These are phyloP conservation scores for Crotalus helleri DNA, from an alignment of 2,113 vertebrate species.

Conservation along the genomic window DNA sequence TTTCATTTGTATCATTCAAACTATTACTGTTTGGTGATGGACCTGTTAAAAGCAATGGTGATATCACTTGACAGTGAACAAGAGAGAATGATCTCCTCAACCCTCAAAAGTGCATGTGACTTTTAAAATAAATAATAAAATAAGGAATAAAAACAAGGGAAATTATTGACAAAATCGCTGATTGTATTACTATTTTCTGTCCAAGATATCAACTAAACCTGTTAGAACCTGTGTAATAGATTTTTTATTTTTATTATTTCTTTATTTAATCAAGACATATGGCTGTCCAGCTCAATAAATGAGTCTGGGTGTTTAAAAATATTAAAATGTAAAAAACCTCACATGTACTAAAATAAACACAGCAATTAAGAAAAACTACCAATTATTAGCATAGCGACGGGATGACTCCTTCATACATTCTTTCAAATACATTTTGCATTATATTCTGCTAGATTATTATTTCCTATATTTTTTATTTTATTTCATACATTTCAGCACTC, in stretches of 20 bases:
- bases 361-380: neutral
- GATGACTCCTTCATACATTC: neutral
- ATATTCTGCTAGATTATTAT: constrained; percentile 59
- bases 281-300: neutral
- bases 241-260: constrained; percentile 41
- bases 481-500: constrained; percentile 43
- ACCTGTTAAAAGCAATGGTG: constrained; percentile 30
- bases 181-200: constrained; percentile 12
- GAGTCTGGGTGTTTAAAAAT: neutral
- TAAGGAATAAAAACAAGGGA: constrained; percentile 18
- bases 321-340: neutral
- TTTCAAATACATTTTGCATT: neutral
- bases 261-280: neutral
- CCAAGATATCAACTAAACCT: constrained; percentile 31
- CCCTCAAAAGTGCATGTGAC: neutral
- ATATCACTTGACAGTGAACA: constrained; percentile 33
- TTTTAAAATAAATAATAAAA: constrained; percentile 42
- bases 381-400: neutral
- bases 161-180: constrained; percentile 19
- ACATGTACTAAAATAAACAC: neutral
- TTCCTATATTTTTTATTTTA: constrained; percentile 52
- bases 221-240: constrained; percentile 19
- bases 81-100: neutral
- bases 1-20: constrained; percentile 15
- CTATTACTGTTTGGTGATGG: constrained; percentile 8